A percentile compares a stretch with the other conserved stretches of the same genome.
Conservation (phyloP, 64 coral and sea anemone genomes). For the Cladopsammia gracilis region DNA sequence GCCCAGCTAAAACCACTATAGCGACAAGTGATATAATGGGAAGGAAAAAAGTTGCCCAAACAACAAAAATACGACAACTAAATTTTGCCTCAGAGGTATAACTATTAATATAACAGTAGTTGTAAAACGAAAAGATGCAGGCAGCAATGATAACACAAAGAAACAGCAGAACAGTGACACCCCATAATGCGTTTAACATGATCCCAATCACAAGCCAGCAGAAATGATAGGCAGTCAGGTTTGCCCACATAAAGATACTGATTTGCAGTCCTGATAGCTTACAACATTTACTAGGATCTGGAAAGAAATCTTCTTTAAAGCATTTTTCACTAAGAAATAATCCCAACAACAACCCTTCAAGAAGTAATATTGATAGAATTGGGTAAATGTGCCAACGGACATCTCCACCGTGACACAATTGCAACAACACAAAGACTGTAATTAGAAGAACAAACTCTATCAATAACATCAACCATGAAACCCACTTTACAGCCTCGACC, state of each 20-base stretch:
- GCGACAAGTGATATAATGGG: too few species aligned
- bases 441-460: neutral
- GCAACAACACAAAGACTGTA: neutral
- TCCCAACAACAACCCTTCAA: neutral
- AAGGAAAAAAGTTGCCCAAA: too few species aligned
- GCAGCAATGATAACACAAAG: constrained; percentile 1
- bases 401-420: too few species aligned
- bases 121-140: neutral
- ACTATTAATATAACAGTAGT: too few species aligned
- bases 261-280: neutral
- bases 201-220: constrained; percentile 30
- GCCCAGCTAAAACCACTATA: too few species aligned
- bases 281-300: too few species aligned
- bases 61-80: too few species aligned
- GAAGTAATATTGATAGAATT: neutral
- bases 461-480: neutral
- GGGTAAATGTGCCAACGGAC: neutral
- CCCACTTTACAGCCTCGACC: neutral
- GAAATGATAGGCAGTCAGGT: constrained; percentile 13
- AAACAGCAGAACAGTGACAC: constrained; percentile 20
- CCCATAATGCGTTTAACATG: constrained; percentile 26
- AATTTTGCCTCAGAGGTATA: too few species aligned
- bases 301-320: too few species aligned
- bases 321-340: too few species aligned
- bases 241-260: constrained; percentile 3